Evolutionary conservation across 2,797 vertebrate species (phyloP), one percentile per base, ranked within the genome.

Genomic region (Megalops cyprinoides): DNA sequence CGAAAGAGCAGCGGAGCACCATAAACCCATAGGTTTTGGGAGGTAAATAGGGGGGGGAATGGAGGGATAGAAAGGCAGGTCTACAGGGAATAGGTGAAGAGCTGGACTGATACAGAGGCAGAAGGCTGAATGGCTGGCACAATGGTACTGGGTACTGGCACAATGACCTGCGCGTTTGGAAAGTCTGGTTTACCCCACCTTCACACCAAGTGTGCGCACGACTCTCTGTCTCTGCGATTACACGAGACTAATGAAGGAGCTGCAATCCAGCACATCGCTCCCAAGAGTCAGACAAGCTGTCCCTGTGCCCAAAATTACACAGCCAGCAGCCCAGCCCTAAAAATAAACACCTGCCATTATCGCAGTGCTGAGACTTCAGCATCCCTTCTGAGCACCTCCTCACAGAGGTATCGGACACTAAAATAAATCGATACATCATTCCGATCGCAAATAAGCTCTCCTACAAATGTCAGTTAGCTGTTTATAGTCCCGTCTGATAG

Each of bases 331-430:
- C 44, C 18, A 51, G 28, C 44, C 73, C 42, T 74, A 31, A 49
- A 74, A 28, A 74, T 74, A 74, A 74, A 74, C 73, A 31, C 44
- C 44, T 51, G 25, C 44, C 28, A 31, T 31, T 48, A 74, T n/a
- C 15, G 73, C 46, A 31, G 44, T 12, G 18, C 44, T 51, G 46
- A 71, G 67, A 44, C 51, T 18, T 53, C 51, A 53, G 51, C 67
- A 44, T n/a, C 39, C 20, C 25, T 71, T 39, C 67, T 25, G 67
- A 18, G 9, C 37, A 12, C 42, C n/a, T 71, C 18, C n/a, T n/a
- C n/a, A 3, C 39, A 44, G 18, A 18, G 10, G 44, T 71, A 71
- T 71, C 67, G 44, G 20, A 37, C 5, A 42, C 67, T n/a, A 18
- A 71, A 23, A n/a, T 39, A 44, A 42, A n/a, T 37, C 7, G 42